Base-by-base conservation (phyloP, 1,140 invertebrate species). In the Cotesia typhae region DNA sequence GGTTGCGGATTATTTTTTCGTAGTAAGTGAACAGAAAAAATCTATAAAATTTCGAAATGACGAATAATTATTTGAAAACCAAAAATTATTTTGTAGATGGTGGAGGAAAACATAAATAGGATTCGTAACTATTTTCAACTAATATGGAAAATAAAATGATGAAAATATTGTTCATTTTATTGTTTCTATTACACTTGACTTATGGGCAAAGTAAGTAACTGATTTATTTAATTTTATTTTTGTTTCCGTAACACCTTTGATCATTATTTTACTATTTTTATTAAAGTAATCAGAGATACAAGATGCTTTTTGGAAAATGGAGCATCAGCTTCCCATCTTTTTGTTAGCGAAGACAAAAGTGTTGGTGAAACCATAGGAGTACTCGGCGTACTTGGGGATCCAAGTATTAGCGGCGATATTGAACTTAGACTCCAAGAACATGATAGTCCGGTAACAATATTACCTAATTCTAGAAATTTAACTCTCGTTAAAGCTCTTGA, bases 261-360 rank as follows among this genome's bases (percentile, higher is more conserved):
- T 7, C 38, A 14, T 68, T 57, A 14, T 38, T 51, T 36, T 38
- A 10, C 41, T 35, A 14, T 47, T 20, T 51, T 60, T 61, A 52
- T 47, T 60, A 17, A 61, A 88, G 88, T 84, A 61, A 90, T 92
- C 78, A 88, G 90, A 79, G 94, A 96, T 87, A 94, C 93, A 78
- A 89, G 95, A 81, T 97, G 95, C 82, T 97, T 94, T 83, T 84
- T 97, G 79, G 93, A 95, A 84, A 95, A 93, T 77, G 95, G 95
- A 36, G 94, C 94, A 36, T 95, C 95, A 0, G 94, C 95, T 3
- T 94, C 95, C 82, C 95, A 93, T 82, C 95, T 97, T 80, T 94
- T 96, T 81, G 94, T 96, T 72, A 92, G 91, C 80, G 95, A 97
- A 88, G 94, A 95, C 82, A 85, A 92, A 14, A 88, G 91, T 9